Conservation (phyloP, 2,888 invertebrate species). For the Prosopocoilus inquinatus region DNA sequence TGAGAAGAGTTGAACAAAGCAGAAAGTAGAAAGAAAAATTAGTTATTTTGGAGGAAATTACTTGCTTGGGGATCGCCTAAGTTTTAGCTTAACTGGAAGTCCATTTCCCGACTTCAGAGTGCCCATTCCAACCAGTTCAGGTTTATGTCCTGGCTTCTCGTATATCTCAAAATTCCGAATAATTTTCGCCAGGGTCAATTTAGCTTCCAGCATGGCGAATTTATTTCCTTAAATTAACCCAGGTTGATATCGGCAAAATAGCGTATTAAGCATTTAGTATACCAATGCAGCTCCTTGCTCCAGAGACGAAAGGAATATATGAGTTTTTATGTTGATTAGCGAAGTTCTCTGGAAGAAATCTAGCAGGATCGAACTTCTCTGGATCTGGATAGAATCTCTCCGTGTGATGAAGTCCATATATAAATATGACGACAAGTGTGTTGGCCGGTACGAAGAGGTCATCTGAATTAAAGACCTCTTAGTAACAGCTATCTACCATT, state of each 20-base stretch:
- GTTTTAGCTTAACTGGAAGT: constrained; percentile 9
- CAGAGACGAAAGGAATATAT: background rate
- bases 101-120: constrained; percentile 18
- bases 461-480: no score
- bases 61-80: background rate
- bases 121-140: background rate
- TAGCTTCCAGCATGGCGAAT: background rate
- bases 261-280: background rate
- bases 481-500: no score
- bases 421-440: no score
- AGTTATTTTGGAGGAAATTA: no score
- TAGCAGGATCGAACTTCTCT: no score
- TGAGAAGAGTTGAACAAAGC: no score
- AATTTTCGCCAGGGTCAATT: background rate
- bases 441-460: no score
- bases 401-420: constrained; percentile 15
- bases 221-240: background rate
- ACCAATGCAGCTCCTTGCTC: constrained; percentile 4
- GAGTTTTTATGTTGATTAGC: background rate
- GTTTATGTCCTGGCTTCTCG: constrained; percentile 8
- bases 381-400: constrained; percentile 19
- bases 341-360: constrained; percentile 19
- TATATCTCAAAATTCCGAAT: constrained; percentile 12
- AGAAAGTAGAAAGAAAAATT: no score
- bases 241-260: background rate